Conservation (phyloP, 1,140 invertebrate genomes). For the Zaprionus taronus region DNA sequence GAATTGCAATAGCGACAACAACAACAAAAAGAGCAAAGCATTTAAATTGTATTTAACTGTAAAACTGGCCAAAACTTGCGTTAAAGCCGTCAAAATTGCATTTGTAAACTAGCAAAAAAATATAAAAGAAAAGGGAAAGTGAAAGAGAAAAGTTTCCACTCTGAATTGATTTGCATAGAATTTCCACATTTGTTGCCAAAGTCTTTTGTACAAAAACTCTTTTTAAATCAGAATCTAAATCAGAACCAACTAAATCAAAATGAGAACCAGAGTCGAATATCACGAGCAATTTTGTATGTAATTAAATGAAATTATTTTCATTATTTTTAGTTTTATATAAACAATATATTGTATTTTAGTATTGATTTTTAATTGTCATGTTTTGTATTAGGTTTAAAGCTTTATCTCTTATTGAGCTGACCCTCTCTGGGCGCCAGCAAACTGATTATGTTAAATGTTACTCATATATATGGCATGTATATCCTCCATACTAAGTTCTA, state of each 20-base stretch:
- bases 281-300: constrained; percentile 22
- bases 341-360: constrained; percentile 56
- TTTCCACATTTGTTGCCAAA: constrained; percentile 36
- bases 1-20: constrained; percentile 16
- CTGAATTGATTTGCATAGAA: constrained; percentile 11
- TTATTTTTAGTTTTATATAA: constrained; percentile 15
- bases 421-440: constrained; percentile 32
- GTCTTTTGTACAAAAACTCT: constrained; percentile 15
- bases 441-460: constrained; percentile 54
- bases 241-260: constrained; percentile 6
- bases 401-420: constrained; percentile 67
- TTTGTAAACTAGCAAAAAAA: constrained; percentile 73
- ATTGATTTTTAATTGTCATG: constrained; percentile 65
- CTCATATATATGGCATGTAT: constrained; percentile 52
- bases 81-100: constrained; percentile 76
- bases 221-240: not conserved
- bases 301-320: constrained; percentile 14
- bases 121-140: constrained; percentile 17
- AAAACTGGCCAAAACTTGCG: constrained; percentile 63
- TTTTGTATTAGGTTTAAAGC: constrained; percentile 80
- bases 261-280: constrained; percentile 15
- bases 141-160: constrained; percentile 33
- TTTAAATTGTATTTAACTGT: constrained; percentile 76
- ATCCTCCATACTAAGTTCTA: constrained; percentile 42
- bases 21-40: constrained; percentile 60